Evolutionary conservation across 2,888 invertebrate genomes (phyloP).

Genomic region (Heliothis peltigera): DNA sequence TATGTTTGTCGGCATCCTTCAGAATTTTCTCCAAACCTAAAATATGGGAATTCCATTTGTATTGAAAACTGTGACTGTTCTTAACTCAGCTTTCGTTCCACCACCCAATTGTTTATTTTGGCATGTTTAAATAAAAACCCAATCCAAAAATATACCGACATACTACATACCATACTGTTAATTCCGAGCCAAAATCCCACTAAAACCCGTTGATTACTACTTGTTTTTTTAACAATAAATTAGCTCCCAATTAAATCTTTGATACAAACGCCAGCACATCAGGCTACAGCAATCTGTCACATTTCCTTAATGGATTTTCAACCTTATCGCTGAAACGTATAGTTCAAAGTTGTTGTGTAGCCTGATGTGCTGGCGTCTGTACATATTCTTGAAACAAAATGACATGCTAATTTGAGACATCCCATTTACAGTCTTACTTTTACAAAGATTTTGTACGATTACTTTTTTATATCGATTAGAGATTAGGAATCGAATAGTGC

Average conservation of each 20-base stretch:
- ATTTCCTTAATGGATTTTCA: too few relatives aligned
- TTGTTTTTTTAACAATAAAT: constrained; percentile 13
- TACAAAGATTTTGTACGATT: neutral
- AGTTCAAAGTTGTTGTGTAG: too few relatives aligned
- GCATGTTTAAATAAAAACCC: neutral
- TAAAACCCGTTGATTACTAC: constrained; percentile 23
- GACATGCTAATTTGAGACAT: neutral
- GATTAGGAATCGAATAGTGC: neutral
- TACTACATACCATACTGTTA: neutral
- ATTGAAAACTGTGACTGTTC: neutral
- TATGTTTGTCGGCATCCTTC: constrained; percentile 75
- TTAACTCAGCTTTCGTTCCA: neutral
- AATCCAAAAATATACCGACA: neutral
- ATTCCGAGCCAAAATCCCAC: neutral
- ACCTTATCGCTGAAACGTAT: too few relatives aligned
- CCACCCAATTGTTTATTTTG: neutral
- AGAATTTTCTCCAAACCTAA: constrained; percentile 75
- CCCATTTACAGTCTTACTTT: neutral
- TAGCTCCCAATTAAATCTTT: constrained; percentile 22
- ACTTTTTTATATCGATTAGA: neutral
- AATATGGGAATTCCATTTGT: constrained; percentile 55
- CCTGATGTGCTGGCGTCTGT: too few relatives aligned
- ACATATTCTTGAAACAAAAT: constrained; percentile 5
- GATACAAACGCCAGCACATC: too few relatives aligned
- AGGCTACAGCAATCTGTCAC: too few relatives aligned